Evolutionary conservation across 2,113 vertebrate species (phyloP), one percentile per base, ranked within the genome.

Genomic region (Aix galericulata): DNA sequence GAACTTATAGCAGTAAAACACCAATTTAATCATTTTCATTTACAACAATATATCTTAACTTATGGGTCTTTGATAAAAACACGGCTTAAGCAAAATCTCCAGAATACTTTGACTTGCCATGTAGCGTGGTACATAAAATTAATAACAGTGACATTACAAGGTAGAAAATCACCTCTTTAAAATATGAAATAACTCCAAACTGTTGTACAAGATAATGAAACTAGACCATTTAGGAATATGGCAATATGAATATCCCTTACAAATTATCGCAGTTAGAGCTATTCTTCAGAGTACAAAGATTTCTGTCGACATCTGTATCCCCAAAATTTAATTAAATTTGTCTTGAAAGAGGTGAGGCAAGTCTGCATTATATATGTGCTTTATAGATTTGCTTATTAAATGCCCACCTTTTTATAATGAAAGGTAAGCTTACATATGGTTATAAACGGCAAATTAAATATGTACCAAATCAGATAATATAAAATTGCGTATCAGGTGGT

Each of bases 341-440:
- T 55, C 69, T 82, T 67, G 34, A 72, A 88, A 82, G 36, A 67
- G 8, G 12, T 91, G 55, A 86, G 11, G 34, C 46, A 68, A 85
- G 53, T 87, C n/a, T 92, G 38, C 14, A 66, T 18, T 94, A 86
- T 46, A 4, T 44, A 59, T 31, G 1, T 15, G 12, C 32, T 93
- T 96, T 91, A 79, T 91, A 36, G 89, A 95, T 93, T 90, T 91
- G 29, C 23, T 90, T 88, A 75, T 96, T 86, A 96, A 72, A 69
- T 82, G 25, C 48, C 21, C 48, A 42, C 68, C 95, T 64, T 53
- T 50, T 88, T 96, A 27, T 46, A 95, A 88, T 84, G 73, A 93
- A 36, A 69, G 31, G 88, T 46, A 58, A 95, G 11, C 20, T 87
- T 66, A 40, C 63, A 80, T 55, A 58, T 8, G 17, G 36, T 40